Conservation (phyloP, 2,888 invertebrate species). For the Neoitamus cyanurus region DNA sequence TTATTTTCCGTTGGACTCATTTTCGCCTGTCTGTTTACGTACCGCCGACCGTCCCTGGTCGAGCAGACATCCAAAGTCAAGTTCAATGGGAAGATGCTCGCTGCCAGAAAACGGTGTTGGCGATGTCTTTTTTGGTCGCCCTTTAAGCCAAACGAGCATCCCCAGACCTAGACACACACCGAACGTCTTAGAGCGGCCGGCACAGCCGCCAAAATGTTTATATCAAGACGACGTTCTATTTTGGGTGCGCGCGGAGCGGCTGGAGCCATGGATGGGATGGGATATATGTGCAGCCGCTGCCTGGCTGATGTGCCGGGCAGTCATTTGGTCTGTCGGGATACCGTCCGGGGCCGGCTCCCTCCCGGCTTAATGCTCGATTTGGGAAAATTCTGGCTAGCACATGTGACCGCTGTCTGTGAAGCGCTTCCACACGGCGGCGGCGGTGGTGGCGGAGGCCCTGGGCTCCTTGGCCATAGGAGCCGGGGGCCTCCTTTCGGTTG, state of each 20-base stretch:
- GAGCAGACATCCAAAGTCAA: constrained; percentile 41
- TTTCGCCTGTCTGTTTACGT: constrained; percentile 38
- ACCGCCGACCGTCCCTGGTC: not conserved
- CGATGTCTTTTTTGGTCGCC: constrained; percentile 1
- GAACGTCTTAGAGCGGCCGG: not conserved
- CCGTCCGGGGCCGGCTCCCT: not conserved
- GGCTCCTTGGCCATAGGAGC: not conserved
- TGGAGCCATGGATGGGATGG: constrained; percentile 5
- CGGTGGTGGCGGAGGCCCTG: not conserved
- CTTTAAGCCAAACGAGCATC: not conserved
- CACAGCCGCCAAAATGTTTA: constrained; percentile 36
- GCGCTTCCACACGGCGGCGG: not conserved
- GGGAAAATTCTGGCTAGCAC: constrained; percentile 39
- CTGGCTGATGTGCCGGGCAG: not conserved
- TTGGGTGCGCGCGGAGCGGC: not conserved
- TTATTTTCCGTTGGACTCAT: constrained; percentile 43
- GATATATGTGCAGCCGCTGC: not conserved
- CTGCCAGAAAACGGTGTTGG: constrained; percentile 33
- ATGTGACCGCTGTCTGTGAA: constrained; percentile 40
- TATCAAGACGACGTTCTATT: constrained; percentile 14
- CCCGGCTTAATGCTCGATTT: constrained; percentile 14
- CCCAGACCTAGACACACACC: constrained; percentile 30
- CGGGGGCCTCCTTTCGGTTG: not conserved
- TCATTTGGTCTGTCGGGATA: not conserved
- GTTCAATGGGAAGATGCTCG: constrained; percentile 38